phyloP scores from a whole-genome alignment of 2,888 invertebrate genomes.

The Stegophylla sp. region DNA sequence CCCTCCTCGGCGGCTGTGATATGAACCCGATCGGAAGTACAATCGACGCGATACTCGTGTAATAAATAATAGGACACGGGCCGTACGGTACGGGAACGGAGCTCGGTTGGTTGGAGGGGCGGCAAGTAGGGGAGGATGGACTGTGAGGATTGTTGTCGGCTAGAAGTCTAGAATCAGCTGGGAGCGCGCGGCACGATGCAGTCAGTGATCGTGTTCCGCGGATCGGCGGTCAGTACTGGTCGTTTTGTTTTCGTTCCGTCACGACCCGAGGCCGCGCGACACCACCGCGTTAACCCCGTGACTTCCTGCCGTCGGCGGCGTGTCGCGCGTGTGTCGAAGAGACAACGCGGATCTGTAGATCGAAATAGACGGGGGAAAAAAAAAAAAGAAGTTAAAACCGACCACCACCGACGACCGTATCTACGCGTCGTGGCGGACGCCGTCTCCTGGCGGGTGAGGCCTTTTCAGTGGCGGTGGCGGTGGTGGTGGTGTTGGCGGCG shows the following conservation, averaged over 20 bases:
- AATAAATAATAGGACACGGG: too few species aligned
- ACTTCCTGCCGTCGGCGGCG: too few species aligned
- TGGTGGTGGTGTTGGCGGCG: neutral
- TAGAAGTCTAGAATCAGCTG: too few species aligned
- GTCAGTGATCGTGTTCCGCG: neutral
- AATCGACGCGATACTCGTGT: too few species aligned
- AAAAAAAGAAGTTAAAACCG: neutral
- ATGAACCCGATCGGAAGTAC: neutral
- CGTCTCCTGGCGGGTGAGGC: neutral
- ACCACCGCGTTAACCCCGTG: neutral
- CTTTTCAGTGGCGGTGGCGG: neutral
- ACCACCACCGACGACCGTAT: neutral
- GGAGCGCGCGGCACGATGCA: neutral
- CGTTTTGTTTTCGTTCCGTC: neutral
- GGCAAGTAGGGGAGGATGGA: slow-evolving; percentile 21
- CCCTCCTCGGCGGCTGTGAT: too few species aligned
- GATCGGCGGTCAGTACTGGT: neutral
- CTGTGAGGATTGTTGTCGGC: too few species aligned
- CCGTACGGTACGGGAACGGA: neutral
- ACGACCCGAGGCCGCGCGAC: neutral
- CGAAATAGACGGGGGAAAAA: neutral
- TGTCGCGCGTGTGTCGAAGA: slow-evolving; percentile 20
- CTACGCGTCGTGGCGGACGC: neutral
- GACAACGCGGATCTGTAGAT: slow-evolving; percentile 27
- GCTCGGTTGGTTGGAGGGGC: neutral